Evolutionary conservation across 2,113 vertebrate species (phyloP).

Genomic region (Morone saxatilis): DNA sequence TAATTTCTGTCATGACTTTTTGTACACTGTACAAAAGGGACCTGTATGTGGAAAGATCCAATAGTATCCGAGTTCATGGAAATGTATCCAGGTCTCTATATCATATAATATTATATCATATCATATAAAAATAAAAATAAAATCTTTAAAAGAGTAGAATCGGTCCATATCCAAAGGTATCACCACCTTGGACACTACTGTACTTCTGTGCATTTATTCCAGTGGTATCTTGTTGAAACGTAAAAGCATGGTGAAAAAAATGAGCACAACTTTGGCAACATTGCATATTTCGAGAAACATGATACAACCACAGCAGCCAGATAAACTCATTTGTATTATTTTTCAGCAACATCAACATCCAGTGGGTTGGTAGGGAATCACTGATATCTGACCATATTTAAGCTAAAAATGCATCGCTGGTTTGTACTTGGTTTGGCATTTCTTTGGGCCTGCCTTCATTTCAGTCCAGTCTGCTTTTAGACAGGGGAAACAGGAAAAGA

Average conservation of each 20-base stretch:
- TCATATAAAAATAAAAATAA: no score
- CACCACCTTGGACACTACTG: no score
- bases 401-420: conserved; percentile 64
- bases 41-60: no score
- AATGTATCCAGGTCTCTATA: no score
- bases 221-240: conserved; percentile 16
- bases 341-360: conserved; percentile 24
- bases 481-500: conserved; percentile 83
- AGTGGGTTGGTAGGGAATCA: conserved; percentile 12
- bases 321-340: conserved; percentile 23
- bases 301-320: conserved; percentile 33
- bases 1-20: conserved; percentile 21
- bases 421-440: conserved; percentile 71
- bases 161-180: no score
- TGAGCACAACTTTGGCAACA: conserved; percentile 21
- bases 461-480: conserved; percentile 77
- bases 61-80: no score
- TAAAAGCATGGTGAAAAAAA: not conserved
- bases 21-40: no score
- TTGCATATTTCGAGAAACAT: conserved; percentile 18
- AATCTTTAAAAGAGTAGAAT: no score
- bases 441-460: conserved; percentile 53
- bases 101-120: no score
- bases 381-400: conserved; percentile 63
- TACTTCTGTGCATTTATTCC: no score